Evolutionary conservation across 2,888 invertebrate genomes (phyloP).

Genomic region (Eupithecia inturbata): DNA sequence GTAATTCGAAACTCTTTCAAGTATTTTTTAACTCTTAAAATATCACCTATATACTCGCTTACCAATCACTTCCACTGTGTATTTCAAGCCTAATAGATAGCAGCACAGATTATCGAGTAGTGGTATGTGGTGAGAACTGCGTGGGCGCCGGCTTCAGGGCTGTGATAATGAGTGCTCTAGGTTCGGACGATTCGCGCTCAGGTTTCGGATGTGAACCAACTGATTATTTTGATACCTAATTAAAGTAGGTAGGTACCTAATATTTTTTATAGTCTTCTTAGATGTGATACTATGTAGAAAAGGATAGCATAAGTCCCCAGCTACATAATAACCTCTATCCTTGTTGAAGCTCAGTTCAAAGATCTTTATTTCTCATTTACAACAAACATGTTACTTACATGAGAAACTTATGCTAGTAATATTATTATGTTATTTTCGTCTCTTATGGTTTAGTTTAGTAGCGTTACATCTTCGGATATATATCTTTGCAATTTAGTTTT

Average conservation of each 20-base stretch:
- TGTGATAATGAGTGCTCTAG: constrained; percentile 49
- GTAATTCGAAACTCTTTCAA: too few species aligned
- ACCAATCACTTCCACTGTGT: constrained; percentile 4
- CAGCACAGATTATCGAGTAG: constrained; percentile 38
- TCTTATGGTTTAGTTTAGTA: too few species aligned
- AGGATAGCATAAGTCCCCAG: background rate
- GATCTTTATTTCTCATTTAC: too few species aligned
- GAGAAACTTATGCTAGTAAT: too few species aligned
- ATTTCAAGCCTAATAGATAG: constrained; percentile 19
- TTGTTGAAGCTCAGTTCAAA: too few species aligned
- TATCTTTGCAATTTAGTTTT: too few species aligned
- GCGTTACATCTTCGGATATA: too few species aligned
- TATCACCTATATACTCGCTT: background rate
- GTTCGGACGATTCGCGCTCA: constrained; percentile 41
- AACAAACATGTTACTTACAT: too few species aligned
- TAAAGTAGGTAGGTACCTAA: background rate
- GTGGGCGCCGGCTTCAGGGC: constrained; percentile 64
- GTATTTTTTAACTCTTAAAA: too few species aligned
- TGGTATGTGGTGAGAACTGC: constrained; percentile 61
- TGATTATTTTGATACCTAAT: constrained; percentile 16
- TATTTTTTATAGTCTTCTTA: background rate
- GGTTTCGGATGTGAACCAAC: constrained; percentile 25
- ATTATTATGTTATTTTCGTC: too few species aligned
- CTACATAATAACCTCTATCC: background rate
- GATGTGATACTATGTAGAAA: background rate